Evolutionary conservation across 2,797 vertebrate species (phyloP).

Genomic region (Xyrichtys novacula): DNA sequence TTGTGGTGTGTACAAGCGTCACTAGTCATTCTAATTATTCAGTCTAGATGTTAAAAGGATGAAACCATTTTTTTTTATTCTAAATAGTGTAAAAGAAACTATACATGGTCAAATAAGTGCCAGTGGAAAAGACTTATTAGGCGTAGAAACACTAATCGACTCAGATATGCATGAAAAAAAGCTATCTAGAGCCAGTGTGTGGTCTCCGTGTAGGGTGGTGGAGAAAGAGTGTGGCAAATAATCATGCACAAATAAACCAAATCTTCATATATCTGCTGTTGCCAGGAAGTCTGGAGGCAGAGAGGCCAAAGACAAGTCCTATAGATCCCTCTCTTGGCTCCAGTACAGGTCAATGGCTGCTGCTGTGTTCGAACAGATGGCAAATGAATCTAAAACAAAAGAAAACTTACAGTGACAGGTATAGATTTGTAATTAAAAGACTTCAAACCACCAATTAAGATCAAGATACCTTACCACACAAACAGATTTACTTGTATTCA

Average conservation of each 20-base stretch:
- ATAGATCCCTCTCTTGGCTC: constrained; percentile 70
- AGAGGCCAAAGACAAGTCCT: constrained; percentile 67
- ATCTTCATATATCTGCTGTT: constrained; percentile 32
- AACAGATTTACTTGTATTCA: background rate
- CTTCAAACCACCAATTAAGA: background rate
- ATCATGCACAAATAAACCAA: constrained; percentile 50
- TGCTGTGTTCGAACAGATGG: constrained; percentile 61
- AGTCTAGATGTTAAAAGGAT: background rate
- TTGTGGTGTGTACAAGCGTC: too few species aligned
- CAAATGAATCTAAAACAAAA: constrained; percentile 53
- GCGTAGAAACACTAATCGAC: constrained; percentile 50
- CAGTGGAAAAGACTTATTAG: constrained; percentile 74
- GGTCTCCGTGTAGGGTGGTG: constrained; percentile 12
- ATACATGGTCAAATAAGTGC: constrained; percentile 78
- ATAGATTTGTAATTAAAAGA: constrained; percentile 9
- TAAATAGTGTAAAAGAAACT: constrained; percentile 77
- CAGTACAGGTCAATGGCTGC: constrained; percentile 67
- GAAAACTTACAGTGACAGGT: background rate
- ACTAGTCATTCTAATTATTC: constrained; percentile 1
- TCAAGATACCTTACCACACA: constrained; percentile 5
- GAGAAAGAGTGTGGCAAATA: constrained; percentile 56
- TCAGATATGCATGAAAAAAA: background rate
- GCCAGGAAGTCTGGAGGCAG: constrained; percentile 21
- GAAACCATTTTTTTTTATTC: constrained; percentile 66
- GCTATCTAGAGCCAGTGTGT: constrained; percentile 14